A percentile compares a stretch with the other conserved stretches of the same genome.
phyloP scores from a whole-genome alignment of 2,888 invertebrate species.

The Phengaris alcon region DNA sequence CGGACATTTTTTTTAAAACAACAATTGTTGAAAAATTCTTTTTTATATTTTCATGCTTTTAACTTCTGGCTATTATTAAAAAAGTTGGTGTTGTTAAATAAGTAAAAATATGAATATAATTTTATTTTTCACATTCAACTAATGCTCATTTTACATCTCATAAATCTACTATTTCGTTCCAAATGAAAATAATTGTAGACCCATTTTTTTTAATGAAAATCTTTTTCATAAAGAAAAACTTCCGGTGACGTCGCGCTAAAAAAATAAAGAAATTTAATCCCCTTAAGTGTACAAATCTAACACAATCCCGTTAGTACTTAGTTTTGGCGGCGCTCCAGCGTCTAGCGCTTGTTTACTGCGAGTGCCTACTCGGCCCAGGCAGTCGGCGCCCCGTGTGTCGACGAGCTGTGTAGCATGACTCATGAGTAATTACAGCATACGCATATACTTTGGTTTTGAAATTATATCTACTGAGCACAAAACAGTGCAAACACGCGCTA shows the following conservation, averaged over 20 bases:
- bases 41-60: too few relatives aligned
- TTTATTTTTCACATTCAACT: background rate
- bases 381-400: background rate
- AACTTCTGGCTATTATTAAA: too few relatives aligned
- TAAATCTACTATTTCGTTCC: background rate
- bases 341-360: constrained; percentile 38
- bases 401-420: background rate
- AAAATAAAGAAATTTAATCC: constrained; percentile 30
- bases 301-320: constrained; percentile 34
- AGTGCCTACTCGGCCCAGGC: background rate
- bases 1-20: too few relatives aligned
- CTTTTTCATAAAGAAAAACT: constrained; percentile 29
- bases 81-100: background rate
- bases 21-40: too few relatives aligned
- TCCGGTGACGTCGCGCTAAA: constrained; percentile 28
- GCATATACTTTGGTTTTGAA: background rate
- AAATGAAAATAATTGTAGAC: background rate
- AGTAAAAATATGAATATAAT: background rate
- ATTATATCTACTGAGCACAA: too few relatives aligned
- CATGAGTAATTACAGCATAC: background rate
- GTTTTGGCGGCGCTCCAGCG: constrained; percentile 43
- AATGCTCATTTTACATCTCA: background rate
- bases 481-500: too few relatives aligned
- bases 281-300: constrained; percentile 25
- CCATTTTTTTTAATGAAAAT: background rate